Percentiles rank a stretch among this genome's conserved stretches.
Conservation (phyloP, 1,140 invertebrate species). For the Ruditapes philippinarum region DNA sequence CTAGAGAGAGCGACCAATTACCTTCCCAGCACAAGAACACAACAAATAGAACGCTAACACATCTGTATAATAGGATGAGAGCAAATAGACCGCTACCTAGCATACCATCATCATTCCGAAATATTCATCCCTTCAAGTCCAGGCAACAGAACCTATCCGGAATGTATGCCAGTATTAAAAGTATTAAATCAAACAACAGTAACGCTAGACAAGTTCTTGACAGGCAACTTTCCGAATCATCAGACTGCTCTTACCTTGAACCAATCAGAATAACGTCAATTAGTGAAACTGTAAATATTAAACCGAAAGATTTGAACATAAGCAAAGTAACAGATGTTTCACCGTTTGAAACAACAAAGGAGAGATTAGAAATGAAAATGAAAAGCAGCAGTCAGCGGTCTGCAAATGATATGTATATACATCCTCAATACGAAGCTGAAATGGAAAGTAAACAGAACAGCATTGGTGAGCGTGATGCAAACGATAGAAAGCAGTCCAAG, state of each 20-base stretch:
- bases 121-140: not conserved
- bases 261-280: not conserved
- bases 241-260: slow-evolving; percentile 1
- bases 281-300: not conserved
- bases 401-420: not conserved
- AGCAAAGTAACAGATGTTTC: not conserved
- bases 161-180: slow-evolving; percentile 5
- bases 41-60: not conserved
- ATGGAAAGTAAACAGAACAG: not conserved
- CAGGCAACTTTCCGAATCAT: not conserved
- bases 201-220: not conserved
- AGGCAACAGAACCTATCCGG: not conserved
- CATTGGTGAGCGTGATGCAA: not conserved
- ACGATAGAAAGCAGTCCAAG: not conserved
- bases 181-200: not conserved
- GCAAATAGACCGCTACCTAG: slow-evolving; percentile 16
- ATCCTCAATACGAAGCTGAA: not conserved
- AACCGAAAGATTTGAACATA: not conserved
- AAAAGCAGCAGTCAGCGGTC: not conserved
- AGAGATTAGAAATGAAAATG: not conserved
- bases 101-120: not conserved
- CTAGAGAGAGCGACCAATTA: not conserved
- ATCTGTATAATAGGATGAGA: slow-evolving; percentile 20
- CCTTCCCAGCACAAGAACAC: not conserved
- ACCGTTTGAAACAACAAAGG: not conserved